Evolutionary conservation across 2,888 invertebrate genomes (phyloP).

Genomic region (Aromia moschata): DNA sequence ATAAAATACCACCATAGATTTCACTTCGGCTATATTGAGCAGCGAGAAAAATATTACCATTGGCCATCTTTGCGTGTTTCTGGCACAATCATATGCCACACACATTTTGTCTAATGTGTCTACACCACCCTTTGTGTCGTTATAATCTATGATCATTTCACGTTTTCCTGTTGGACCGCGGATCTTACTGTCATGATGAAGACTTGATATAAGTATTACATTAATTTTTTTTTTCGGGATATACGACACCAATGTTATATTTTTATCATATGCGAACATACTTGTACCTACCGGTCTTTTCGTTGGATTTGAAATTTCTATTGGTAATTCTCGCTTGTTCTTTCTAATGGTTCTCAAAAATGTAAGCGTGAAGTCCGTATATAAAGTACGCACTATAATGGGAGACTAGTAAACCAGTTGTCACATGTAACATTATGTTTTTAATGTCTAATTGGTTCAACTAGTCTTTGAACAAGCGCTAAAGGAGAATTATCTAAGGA

Average conservation of each 20-base stretch:
- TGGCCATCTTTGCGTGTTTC: constrained; percentile 36
- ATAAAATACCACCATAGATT: constrained; percentile 30
- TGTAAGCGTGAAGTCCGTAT: constrained; percentile 37
- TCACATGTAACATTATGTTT: constrained; percentile 25
- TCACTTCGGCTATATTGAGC: constrained; percentile 36
- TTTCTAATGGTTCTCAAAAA: constrained; percentile 45
- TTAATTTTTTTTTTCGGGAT: constrained; percentile 49
- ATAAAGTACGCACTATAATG: constrained; percentile 20
- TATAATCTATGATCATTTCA: constrained; percentile 38
- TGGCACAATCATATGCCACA: constrained; percentile 34
- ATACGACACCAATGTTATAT: constrained; percentile 46
- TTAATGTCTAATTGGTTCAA: constrained; percentile 18
- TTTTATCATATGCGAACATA: constrained; percentile 48
- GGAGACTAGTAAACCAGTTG: constrained; percentile 21
- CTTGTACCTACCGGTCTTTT: constrained; percentile 36
- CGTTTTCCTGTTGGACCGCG: constrained; percentile 39
- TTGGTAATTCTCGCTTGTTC: constrained; percentile 50
- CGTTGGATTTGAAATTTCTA: constrained; percentile 46
- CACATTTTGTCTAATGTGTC: constrained; percentile 37
- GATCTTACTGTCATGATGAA: constrained; percentile 48
- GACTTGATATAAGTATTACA: constrained; percentile 47
- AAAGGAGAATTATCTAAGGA: constrained; percentile 30
- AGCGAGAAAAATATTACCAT: constrained; percentile 36
- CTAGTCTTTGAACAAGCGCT: constrained; percentile 17
- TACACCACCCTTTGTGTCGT: constrained; percentile 35